phyloP scores from a whole-genome alignment of 2,113 vertebrate species.

The Strix uralensis region DNA sequence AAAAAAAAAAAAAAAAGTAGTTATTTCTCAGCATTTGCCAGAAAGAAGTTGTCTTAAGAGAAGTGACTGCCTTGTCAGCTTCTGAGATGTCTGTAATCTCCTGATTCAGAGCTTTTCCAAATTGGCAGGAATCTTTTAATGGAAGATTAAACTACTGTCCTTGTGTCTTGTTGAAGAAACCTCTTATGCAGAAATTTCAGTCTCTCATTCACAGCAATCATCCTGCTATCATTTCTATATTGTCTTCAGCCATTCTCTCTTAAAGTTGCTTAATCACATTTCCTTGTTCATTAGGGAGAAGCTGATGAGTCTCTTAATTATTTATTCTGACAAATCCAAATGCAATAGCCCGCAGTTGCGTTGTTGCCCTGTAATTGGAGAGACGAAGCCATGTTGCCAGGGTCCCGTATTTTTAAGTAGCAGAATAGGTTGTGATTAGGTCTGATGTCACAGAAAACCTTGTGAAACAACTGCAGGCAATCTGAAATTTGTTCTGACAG shows the following conservation, averaged over 20 bases:
- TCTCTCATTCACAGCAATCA: slow-evolving; percentile 39
- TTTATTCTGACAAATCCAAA: slow-evolving; percentile 51
- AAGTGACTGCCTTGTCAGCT: slow-evolving; percentile 22
- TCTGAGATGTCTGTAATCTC: neutral
- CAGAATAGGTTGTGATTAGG: slow-evolving; percentile 35
- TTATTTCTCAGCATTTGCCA: neutral
- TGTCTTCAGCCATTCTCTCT: slow-evolving; percentile 27
- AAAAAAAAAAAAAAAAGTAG: neutral
- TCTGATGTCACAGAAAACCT: slow-evolving; percentile 20
- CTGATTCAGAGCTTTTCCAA: slow-evolving; percentile 36
- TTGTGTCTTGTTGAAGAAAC: slow-evolving; percentile 22
- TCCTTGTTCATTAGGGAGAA: slow-evolving; percentile 45
- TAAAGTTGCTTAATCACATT: slow-evolving; percentile 58
- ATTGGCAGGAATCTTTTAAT: slow-evolving; percentile 42
- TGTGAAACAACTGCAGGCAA: neutral
- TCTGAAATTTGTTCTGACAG: neutral
- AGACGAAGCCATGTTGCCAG: neutral
- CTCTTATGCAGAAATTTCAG: slow-evolving; percentile 38
- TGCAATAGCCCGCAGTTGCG: neutral
- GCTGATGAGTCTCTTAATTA: slow-evolving; percentile 37
- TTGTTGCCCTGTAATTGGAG: neutral
- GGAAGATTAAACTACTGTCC: slow-evolving; percentile 44
- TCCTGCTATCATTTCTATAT: slow-evolving; percentile 39
- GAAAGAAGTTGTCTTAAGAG: slow-evolving; percentile 11
- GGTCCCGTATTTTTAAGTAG: neutral